Evolutionary conservation across 2,113 vertebrate species (phyloP).

Genomic region (Ramphastos sulfuratus): DNA sequence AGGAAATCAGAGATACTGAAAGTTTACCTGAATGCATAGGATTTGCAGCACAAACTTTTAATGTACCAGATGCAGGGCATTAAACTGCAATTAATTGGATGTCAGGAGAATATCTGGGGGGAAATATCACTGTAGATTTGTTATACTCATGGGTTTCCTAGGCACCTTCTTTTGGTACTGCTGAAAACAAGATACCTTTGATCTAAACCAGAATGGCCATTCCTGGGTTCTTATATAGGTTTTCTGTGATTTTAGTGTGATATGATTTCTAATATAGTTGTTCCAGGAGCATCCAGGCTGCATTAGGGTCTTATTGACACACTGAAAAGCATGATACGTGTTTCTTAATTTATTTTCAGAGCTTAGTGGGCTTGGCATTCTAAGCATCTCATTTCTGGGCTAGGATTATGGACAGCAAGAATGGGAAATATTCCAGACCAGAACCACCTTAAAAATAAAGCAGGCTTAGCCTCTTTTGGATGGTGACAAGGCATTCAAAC

Average conservation of each 20-base stretch:
- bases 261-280: neutral
- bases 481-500: neutral
- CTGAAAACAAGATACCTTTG: neutral
- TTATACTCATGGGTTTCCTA: neutral
- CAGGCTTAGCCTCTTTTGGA: neutral
- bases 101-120: neutral
- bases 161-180: neutral
- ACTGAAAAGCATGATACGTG: neutral
- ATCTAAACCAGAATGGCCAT: neutral
- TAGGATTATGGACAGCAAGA: neutral
- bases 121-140: neutral
- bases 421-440: neutral
- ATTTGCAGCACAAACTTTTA: neutral
- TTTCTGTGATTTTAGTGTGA: neutral
- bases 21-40: neutral
- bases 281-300: neutral
- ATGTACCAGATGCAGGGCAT: neutral
- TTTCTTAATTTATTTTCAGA: neutral
- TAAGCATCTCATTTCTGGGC: neutral
- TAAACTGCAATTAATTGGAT: neutral
- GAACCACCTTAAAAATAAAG: neutral
- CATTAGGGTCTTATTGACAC: neutral
- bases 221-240: neutral
- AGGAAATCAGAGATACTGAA: neutral
- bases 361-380: neutral